Conservation (phyloP, 2,797 vertebrate species). For the Otolemur crassicaudatus region DNA sequence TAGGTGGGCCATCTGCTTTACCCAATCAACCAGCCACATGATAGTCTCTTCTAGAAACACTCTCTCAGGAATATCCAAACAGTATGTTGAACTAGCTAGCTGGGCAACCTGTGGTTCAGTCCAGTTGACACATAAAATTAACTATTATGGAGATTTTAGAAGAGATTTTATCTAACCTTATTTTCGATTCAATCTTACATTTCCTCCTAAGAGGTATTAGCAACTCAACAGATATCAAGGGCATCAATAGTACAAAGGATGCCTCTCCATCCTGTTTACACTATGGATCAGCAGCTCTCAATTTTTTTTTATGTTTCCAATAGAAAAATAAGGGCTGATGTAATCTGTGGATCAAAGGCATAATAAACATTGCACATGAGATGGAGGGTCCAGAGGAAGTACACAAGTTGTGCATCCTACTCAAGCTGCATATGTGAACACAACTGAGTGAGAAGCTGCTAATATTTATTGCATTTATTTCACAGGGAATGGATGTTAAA, state of each 20-base stretch:
- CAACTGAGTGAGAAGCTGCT: neutral
- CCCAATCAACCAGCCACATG: neutral
- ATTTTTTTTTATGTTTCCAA: neutral
- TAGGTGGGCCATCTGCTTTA: neutral
- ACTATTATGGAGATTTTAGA: neutral
- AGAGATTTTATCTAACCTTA: neutral
- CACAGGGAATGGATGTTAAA: neutral
- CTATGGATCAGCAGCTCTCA: neutral
- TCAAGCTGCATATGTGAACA: neutral
- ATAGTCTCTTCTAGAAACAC: neutral
- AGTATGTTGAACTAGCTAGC: neutral
- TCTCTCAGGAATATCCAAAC: neutral
- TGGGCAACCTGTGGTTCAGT: neutral
- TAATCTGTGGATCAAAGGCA: fast-evolving
- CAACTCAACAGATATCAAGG: neutral
- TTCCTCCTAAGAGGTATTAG: neutral
- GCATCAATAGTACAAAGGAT: neutral
- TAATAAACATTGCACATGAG: neutral
- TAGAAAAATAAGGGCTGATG: neutral
- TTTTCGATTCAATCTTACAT: neutral
- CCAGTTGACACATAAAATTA: neutral
- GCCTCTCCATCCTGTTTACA: neutral
- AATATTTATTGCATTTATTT: neutral
- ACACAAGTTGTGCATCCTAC: neutral
- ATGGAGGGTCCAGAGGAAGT: neutral